These are phyloP conservation scores for Pteropus rufus DNA, from an alignment of 2,797 vertebrate species.

Conservation along the genomic window DNA sequence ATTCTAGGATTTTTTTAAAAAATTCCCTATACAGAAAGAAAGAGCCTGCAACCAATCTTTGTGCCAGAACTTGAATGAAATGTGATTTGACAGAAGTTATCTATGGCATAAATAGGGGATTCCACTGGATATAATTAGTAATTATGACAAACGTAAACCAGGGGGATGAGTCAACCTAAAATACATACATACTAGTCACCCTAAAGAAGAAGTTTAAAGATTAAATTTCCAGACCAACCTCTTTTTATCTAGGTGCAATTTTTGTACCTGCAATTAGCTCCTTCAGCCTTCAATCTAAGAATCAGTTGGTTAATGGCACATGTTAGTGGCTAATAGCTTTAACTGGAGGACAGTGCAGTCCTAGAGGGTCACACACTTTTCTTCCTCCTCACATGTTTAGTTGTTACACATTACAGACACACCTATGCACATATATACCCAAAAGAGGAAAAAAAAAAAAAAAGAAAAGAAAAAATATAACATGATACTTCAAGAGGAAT, in stretches of 20 bases:
- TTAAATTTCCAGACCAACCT: conserved; percentile 53
- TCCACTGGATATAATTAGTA: neutral
- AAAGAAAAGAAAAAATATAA: too few species aligned
- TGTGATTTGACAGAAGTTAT: neutral
- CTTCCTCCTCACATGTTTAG: neutral
- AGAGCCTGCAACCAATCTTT: neutral
- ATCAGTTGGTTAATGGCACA: conserved; percentile 70
- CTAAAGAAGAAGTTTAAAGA: conserved; percentile 57
- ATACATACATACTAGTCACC: conserved; percentile 1
- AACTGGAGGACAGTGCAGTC: neutral
- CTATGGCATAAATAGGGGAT: neutral
- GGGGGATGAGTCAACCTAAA: neutral
- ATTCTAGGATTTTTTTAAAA: neutral
- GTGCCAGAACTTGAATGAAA: conserved; percentile 15
- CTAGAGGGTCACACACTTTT: conserved; percentile 47
- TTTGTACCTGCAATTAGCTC: conserved; percentile 69
- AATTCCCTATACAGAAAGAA: neutral
- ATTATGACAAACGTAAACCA: conserved; percentile 38
- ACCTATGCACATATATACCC: neutral
- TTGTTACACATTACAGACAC: neutral
- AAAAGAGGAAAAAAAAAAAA: neutral
- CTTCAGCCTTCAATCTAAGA: conserved; percentile 68
- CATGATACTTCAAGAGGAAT: neutral
- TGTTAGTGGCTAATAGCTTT: conserved; percentile 65
- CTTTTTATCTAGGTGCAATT: conserved; percentile 57